Conservation (phyloP, 2,888 invertebrate species). For the Falcaria lacertinaria region DNA sequence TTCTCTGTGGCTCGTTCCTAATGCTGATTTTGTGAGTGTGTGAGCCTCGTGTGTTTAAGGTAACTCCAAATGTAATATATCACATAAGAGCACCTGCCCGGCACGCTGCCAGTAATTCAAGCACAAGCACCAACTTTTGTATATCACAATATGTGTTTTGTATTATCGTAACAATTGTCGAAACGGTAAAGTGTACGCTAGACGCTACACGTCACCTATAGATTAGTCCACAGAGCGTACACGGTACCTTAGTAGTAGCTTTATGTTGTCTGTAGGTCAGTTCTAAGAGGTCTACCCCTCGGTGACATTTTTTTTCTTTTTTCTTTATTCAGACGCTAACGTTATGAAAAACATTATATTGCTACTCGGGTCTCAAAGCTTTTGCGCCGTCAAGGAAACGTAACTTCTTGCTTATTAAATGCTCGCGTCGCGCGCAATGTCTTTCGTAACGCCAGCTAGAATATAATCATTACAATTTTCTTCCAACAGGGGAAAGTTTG, state of each 20-base stretch:
- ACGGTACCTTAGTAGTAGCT: constrained; percentile 72
- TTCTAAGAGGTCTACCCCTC: constrained; percentile 52
- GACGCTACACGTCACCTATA: constrained; percentile 3
- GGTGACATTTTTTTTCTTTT: constrained; percentile 36
- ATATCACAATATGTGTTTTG: constrained; percentile 78
- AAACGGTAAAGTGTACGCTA: constrained; percentile 68
- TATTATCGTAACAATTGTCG: constrained; percentile 67
- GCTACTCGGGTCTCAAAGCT: neutral
- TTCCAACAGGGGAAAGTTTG: constrained; percentile 63
- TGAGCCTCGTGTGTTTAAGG: constrained; percentile 61
- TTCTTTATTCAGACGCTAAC: constrained; percentile 37
- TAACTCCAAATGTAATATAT: constrained; percentile 70
- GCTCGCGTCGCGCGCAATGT: constrained; percentile 11
- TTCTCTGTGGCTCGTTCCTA: constrained; percentile 27
- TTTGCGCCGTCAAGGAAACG: neutral
- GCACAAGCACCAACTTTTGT: constrained; percentile 79
- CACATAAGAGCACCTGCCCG: constrained; percentile 78
- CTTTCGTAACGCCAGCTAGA: constrained; percentile 47
- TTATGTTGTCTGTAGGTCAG: constrained; percentile 75
- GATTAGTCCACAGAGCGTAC: constrained; percentile 34
- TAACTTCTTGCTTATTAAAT: neutral
- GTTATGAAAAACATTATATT: constrained; percentile 38
- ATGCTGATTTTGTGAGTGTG: constrained; percentile 49
- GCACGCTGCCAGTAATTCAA: constrained; percentile 78
- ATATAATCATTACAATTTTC: constrained; percentile 53